A percentile compares a stretch with the other conserved stretches of the same genome.
These are phyloP conservation scores for Coreius guichenoti DNA, from an alignment of 2,797 vertebrate species.

Conservation along the genomic window DNA sequence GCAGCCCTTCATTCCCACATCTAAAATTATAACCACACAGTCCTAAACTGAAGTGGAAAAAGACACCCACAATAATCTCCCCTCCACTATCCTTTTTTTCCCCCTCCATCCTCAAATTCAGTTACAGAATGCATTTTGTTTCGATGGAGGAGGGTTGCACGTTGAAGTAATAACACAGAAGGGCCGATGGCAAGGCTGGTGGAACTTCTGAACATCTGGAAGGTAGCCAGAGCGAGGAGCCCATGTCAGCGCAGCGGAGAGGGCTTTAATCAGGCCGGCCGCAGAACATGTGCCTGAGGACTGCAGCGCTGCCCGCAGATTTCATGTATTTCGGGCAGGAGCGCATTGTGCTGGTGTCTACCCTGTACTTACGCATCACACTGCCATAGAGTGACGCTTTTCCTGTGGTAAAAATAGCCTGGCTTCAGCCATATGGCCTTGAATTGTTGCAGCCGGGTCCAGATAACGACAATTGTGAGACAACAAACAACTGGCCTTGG, in stretches of 20 bases:
- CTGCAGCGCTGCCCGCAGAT: constrained; percentile 79
- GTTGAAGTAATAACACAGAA: constrained; percentile 74
- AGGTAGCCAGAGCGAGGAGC: constrained; percentile 72
- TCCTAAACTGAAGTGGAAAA: constrained; percentile 80
- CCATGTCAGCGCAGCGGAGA: constrained; percentile 80
- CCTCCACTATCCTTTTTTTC: constrained; percentile 67
- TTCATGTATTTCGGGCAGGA: constrained; percentile 76
- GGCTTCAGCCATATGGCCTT: constrained; percentile 67
- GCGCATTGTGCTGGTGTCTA: constrained; percentile 78
- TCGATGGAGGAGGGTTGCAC: constrained; percentile 72
- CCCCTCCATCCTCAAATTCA: constrained; percentile 75
- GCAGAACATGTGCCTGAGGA: constrained; percentile 80
- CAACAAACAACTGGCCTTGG: constrained; percentile 21
- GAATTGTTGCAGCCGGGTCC: constrained; percentile 56
- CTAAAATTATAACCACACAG: constrained; percentile 81
- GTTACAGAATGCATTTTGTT: constrained; percentile 79
- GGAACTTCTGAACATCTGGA: constrained; percentile 78
- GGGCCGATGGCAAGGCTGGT: constrained; percentile 73
- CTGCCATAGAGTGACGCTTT: constrained; percentile 72
- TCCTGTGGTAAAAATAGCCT: constrained; percentile 75
- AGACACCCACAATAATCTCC: constrained; percentile 79
- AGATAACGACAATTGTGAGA: constrained; percentile 49
- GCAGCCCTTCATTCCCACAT: constrained; percentile 78
- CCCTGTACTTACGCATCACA: constrained; percentile 78
- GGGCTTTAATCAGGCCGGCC: constrained; percentile 83